Evolutionary conservation across 2,888 invertebrate genomes (phyloP).

Genomic region (Cataglyphis livida): DNA sequence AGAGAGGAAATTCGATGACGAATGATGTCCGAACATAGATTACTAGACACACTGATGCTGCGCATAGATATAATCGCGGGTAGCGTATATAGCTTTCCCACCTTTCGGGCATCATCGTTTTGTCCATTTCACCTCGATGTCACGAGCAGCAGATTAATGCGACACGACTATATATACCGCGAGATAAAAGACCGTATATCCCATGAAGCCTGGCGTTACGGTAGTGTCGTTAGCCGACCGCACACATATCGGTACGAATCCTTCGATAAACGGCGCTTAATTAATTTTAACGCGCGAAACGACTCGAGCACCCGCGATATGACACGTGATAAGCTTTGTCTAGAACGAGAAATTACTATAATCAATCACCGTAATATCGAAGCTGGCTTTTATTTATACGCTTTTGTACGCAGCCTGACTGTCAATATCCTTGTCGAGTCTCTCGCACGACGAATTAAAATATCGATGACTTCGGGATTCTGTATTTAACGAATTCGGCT

Average conservation of each 20-base stretch:
- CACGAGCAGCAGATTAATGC: slow-evolving; percentile 37
- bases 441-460: neutral
- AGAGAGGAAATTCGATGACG: slow-evolving; percentile 38
- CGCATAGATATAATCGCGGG: neutral
- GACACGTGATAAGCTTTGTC: neutral
- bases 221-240: neutral
- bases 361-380: slow-evolving; percentile 5
- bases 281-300: slow-evolving; percentile 23
- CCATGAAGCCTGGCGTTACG: neutral
- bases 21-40: slow-evolving; percentile 33
- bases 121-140: slow-evolving; percentile 4
- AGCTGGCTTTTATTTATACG: neutral
- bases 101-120: neutral
- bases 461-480: slow-evolving; percentile 16
- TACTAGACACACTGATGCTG: neutral
- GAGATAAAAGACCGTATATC: neutral
- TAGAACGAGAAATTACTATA: neutral
- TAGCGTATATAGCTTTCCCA: slow-evolving; percentile 2
- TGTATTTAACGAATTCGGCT: slow-evolving; percentile 9
- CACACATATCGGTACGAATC: neutral
- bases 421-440: neutral
- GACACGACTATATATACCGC: slow-evolving; percentile 15
- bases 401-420: neutral
- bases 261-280: neutral
- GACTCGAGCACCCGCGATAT: neutral